Evolutionary conservation across 1,140 invertebrate species (phyloP), one percentile per base, ranked within the genome.

Genomic region (Whitmania pigra): DNA sequence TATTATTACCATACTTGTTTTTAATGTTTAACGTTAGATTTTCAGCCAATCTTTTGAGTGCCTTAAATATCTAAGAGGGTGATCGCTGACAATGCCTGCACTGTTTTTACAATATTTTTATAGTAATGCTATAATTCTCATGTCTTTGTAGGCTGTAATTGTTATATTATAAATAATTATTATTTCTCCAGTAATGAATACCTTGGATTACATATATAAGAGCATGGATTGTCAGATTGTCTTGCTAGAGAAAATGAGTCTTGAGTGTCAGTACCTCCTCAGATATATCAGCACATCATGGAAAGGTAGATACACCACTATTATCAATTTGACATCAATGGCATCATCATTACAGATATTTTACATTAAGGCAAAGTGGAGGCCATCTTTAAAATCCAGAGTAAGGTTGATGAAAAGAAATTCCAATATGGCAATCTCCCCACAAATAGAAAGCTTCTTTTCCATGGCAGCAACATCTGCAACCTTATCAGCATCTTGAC

Each of bases 131-230:
- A 36, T 36, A 6, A 36, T 36, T 36, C 54, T 57, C 5, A n/a
- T 25, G 25, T 9, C 54, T 5, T 57, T 25, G 9, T n/a, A n/a
- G n/a, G n/a, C n/a, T n/a, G n/a, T 3, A 2, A 25, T 20, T 25
- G 54, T 57, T 25, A 9, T 57, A 2, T 49, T 57, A 27, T 20
- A 3, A 36, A 29, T 22, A 71, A 13, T 57, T 57, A 66, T 76
- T 68, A 69, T 53, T 31, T 63, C 74, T 75, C 9, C 76, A 80
- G 81, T 79, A 74, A 78, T 79, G 29, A 83, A 84, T 77, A 83
- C 83, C 6, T 73, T 81, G 66, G 83, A 85, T 74, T 85, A 85
- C 74, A 77, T 84, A 9, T 84, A 85, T 72, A 74, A 77, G 66
- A 78, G 78, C 43, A 71, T 84, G 18, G 78, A 78, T 17, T 81